Evolutionary conservation across 2,888 invertebrate species (phyloP).

Genomic region (Scelioninae gen. 1): DNA sequence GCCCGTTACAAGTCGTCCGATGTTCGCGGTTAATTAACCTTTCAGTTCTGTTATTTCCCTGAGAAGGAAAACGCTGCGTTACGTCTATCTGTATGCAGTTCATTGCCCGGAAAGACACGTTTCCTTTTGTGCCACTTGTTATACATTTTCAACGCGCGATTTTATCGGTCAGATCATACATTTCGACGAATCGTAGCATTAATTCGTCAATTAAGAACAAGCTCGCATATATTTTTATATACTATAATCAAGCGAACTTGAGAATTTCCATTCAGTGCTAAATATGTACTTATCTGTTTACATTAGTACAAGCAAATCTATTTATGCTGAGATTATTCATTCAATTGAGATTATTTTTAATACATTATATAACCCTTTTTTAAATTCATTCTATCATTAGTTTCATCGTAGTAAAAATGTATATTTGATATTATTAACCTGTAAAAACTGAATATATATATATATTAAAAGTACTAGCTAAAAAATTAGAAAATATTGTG

Average conservation of each 20-base stretch:
- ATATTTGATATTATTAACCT: no score
- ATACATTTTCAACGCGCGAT: conserved; percentile 48
- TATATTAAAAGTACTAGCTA: no score
- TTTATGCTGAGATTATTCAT: no score
- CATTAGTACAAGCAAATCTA: neutral
- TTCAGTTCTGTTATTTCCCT: conserved; percentile 74
- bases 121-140: conserved; percentile 55
- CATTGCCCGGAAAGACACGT: conserved; percentile 67
- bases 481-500: no score
- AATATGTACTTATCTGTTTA: neutral
- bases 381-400: no score
- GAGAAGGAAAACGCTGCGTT: conserved; percentile 65
- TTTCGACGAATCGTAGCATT: conserved; percentile 38
- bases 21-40: conserved; percentile 77
- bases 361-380: neutral
- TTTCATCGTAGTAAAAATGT: no score
- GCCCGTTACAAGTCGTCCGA: conserved; percentile 78
- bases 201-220: conserved; percentile 28
- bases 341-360: neutral
- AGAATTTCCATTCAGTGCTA: conserved; percentile 2
- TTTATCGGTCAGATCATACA: conserved; percentile 33
- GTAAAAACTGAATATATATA: no score
- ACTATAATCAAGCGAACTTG: conserved; percentile 14
- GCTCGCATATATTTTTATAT: conserved; percentile 34
- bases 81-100: conserved; percentile 63